Conservation (phyloP, 2,888 invertebrate species). For the Sussaba pulchella region DNA sequence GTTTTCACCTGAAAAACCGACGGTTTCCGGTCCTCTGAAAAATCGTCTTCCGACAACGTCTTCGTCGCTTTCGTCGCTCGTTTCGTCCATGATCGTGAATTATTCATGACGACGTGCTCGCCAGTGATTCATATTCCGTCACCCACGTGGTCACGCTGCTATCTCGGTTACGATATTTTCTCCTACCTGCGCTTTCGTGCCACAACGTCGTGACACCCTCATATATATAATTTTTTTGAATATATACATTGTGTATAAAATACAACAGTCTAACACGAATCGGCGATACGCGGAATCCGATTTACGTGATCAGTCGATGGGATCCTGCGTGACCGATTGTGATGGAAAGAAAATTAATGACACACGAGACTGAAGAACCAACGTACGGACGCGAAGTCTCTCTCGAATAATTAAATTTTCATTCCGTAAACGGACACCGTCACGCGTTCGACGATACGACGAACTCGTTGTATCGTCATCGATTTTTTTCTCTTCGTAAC, state of each 20-base stretch:
- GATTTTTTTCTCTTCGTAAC: constrained; percentile 23
- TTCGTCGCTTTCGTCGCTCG: constrained; percentile 8
- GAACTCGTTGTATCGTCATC: constrained; percentile 37
- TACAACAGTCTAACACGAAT: constrained; percentile 42
- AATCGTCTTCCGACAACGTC: constrained; percentile 35
- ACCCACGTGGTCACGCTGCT: constrained; percentile 41
- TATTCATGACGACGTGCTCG: constrained; percentile 46
- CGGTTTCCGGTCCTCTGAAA: constrained; percentile 57
- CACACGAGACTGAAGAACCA: constrained; percentile 24
- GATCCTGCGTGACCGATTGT: constrained; percentile 57
- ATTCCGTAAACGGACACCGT: constrained; percentile 8
- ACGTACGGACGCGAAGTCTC: constrained; percentile 43
- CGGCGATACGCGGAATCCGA: constrained; percentile 50
- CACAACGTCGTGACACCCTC: not conserved
- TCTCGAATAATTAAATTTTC: constrained; percentile 55
- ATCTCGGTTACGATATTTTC: not conserved
- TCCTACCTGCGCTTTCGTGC: not conserved
- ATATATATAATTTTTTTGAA: not conserved
- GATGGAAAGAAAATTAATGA: constrained; percentile 31
- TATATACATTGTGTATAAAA: constrained; percentile 28
- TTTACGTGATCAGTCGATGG: constrained; percentile 52
- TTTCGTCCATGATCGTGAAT: constrained; percentile 36
- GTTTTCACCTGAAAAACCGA: constrained; percentile 33
- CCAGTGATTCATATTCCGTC: constrained; percentile 51
- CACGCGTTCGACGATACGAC: constrained; percentile 7